These are phyloP conservation scores for Actenoides hombroni DNA, from an alignment of 2,113 vertebrate species.

Conservation along the genomic window DNA sequence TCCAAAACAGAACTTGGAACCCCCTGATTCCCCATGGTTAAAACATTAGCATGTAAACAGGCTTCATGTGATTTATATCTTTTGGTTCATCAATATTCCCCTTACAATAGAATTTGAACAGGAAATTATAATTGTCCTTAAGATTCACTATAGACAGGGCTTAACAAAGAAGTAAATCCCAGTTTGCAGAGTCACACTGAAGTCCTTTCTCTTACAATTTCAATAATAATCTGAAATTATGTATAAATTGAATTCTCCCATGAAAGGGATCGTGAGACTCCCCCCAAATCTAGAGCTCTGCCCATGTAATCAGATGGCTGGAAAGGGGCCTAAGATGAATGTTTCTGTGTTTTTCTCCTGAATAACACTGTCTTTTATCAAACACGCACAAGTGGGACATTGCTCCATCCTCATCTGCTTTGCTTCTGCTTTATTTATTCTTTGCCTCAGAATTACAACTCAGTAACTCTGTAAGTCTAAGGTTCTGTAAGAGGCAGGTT, in stretches of 20 bases:
- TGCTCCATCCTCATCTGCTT: background rate
- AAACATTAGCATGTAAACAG: background rate
- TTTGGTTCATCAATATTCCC: background rate
- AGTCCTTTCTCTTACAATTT: background rate
- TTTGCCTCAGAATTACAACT: background rate
- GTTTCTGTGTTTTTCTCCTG: background rate
- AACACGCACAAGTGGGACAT: background rate
- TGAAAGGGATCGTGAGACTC: background rate
- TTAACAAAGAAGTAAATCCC: background rate
- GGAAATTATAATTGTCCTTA: background rate
- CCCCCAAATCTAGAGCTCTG: background rate
- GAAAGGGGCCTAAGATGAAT: background rate
- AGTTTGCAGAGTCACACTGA: background rate
- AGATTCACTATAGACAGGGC: background rate
- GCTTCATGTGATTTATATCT: background rate
- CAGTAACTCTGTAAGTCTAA: background rate
- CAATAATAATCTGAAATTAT: background rate
- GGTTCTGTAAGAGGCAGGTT: background rate
- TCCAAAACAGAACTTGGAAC: background rate
- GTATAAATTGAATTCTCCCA: background rate
- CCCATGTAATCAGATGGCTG: background rate
- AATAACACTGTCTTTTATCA: background rate
- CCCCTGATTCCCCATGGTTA: rapidly evolving
- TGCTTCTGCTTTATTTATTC: background rate
- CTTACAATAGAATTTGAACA: background rate